phyloP scores from a whole-genome alignment of 2,797 vertebrate genomes.

The Hafferia zeledoni region DNA sequence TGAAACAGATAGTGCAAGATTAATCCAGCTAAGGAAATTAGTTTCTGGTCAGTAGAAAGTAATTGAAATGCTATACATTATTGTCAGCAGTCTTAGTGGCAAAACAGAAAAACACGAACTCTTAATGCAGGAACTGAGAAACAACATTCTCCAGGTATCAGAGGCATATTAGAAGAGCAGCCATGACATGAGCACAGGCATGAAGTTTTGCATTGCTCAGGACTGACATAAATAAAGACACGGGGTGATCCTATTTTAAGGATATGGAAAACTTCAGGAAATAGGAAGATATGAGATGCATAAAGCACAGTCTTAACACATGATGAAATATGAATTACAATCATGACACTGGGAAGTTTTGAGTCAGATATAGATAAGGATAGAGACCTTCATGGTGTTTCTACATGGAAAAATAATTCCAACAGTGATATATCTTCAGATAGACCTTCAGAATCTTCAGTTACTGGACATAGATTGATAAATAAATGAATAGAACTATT shows the following conservation, averaged over 20 bases:
- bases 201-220: background rate
- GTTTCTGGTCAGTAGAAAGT: conserved; percentile 11
- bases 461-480: background rate
- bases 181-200: background rate
- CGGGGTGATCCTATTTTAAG: background rate
- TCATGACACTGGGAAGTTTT: background rate
- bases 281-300: background rate
- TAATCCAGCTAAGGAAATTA: conserved; percentile 50
- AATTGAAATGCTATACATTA: conserved; percentile 9
- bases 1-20: conserved; percentile 39
- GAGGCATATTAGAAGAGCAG: background rate
- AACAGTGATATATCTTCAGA: background rate
- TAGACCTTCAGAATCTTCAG: background rate
- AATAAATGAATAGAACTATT: background rate
- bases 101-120: background rate
- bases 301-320: background rate
- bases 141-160: background rate
- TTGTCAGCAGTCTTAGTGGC: background rate
- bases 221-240: conserved; percentile 5
- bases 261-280: background rate
- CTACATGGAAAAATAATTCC: background rate
- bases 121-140: background rate
- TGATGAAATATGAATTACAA: background rate
- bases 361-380: background rate
- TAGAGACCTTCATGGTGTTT: background rate